These are phyloP conservation scores for Selenia dentaria DNA, from an alignment of 2,888 invertebrate genomes.

Conservation along the genomic window DNA sequence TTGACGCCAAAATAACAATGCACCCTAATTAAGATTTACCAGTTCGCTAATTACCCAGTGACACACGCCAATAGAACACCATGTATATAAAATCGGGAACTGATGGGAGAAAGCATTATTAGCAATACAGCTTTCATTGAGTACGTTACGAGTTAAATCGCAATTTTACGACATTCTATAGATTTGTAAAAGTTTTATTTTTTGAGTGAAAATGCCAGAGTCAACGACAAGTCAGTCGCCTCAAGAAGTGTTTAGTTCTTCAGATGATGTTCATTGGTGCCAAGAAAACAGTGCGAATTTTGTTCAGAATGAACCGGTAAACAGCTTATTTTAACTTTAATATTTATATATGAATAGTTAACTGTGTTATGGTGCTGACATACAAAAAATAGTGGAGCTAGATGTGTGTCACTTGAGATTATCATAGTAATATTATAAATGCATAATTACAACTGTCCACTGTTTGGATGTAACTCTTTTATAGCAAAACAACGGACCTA, in stretches of 20 bases:
- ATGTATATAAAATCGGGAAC: conserved; percentile 52
- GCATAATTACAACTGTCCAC: too few relatives aligned
- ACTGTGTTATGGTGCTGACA: too few relatives aligned
- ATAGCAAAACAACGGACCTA: too few relatives aligned
- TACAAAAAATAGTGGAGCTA: too few relatives aligned
- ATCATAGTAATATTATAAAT: too few relatives aligned
- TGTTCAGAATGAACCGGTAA: conserved; percentile 43
- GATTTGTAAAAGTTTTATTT: too few relatives aligned
- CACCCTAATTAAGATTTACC: conserved; percentile 40
- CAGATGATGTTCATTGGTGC: conserved; percentile 43
- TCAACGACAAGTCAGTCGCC: conserved; percentile 28
- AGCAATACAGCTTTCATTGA: conserved; percentile 44
- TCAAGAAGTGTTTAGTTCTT: conserved; percentile 23
- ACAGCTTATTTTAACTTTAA: conserved; percentile 12
- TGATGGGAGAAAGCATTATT: conserved; percentile 43
- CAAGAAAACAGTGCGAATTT: conserved; percentile 27
- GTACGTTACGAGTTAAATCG: conserved; percentile 31
- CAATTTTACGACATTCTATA: too few relatives aligned
- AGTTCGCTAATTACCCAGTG: conserved; percentile 45
- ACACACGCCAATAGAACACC: conserved; percentile 36
- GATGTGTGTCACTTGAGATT: too few relatives aligned
- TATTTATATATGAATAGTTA: background rate
- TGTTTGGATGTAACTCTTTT: too few relatives aligned
- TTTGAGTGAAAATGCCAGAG: conserved; percentile 32
- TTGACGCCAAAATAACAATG: conserved; percentile 30